A percentile compares a stretch with the other conserved stretches of the same genome.
Evolutionary conservation across 2,113 vertebrate genomes (phyloP).

Genomic region (Gadus macrocephalus): DNA sequence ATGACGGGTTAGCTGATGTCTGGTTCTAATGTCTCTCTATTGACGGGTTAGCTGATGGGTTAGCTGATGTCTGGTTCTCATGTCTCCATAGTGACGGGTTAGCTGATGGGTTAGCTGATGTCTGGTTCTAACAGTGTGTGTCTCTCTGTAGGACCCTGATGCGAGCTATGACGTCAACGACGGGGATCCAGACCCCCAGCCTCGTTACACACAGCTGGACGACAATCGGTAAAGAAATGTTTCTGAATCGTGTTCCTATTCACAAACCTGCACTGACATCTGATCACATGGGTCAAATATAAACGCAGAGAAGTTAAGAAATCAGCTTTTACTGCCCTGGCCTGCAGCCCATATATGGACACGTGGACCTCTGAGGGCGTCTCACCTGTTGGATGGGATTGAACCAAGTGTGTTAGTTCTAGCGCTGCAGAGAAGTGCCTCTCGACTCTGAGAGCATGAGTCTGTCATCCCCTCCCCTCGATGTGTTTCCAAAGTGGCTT

Average conservation of each 20-base stretch:
- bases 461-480: too few species aligned
- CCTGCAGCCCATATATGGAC: conserved; percentile 36
- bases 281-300: too few species aligned
- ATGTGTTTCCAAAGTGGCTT: conserved; percentile 29
- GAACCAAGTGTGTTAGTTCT: conserved; percentile 56
- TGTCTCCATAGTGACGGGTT: too few species aligned
- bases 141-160: conserved; percentile 64
- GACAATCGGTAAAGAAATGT: conserved; percentile 76
- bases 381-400: conserved; percentile 48
- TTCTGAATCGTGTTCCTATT: too few species aligned
- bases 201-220: conserved; percentile 94
- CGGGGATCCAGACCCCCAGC: conserved; percentile 93
- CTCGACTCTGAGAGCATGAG: conserved; percentile 25
- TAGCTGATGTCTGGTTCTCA: too few species aligned
- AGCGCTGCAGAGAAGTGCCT: conserved; percentile 46
- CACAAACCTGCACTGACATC: too few species aligned
- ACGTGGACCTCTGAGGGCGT: conserved; percentile 48
- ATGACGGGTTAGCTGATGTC: too few species aligned
- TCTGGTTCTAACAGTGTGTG: not conserved
- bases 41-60: too few species aligned
- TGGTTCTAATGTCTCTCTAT: too few species aligned
- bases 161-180: conserved; percentile 99
- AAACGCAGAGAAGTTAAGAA: not conserved
- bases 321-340: conserved; percentile 19
- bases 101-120: too few species aligned